Base-by-base conservation (phyloP, 2,797 vertebrate genomes). In the Silurus aristotelis region DNA sequence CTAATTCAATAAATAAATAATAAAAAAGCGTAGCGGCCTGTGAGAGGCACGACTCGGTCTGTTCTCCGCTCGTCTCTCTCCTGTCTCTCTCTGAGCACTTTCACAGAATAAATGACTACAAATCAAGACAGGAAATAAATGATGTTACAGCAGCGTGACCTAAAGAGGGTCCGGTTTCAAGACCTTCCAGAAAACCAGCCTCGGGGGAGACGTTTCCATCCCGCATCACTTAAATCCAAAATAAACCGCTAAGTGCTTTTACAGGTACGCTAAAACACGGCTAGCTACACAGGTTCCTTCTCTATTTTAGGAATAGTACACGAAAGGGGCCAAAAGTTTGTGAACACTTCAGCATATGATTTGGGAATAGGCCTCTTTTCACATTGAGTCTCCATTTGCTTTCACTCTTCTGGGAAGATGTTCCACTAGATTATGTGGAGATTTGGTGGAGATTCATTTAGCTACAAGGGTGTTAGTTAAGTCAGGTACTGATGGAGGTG, bases 1-100 rank as follows among this genome's bases (percentile, higher is more conserved):
- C 82, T 85, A 87, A 85, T 87, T 81, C 84, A 89, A 87, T 80
- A 88, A 85, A 82, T 86, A 87, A 87, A 77, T 31, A 76, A 76
- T 38, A 38, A 75, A 7, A 87, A 70, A 80, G 83, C 89, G 87
- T 55, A 91, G 87, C 87, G 85, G 75, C 81, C 81, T 82, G 88
- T 80, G 63, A 86, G 80, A 87, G 84, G 64, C 78, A 27, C n/a
- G 63, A 31, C 73, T 86, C 78, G 48, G n/a, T 78, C 81, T 80
- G 71, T 55, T 27, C 66, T 48, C 80, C 43, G 9, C 22, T 15
- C 48, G 22, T 38, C 75, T 8, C 6, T 38, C 20, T 38, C 58
- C 55, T 12, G 17, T 77, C 48, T 25, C 13, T 10, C 19, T 22
- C 46, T 25, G 2, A 52, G 52, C 14, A 56, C 72, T 10, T 75